A percentile compares a stretch with the other conserved stretches of the same genome.
Evolutionary conservation across 2,888 invertebrate genomes (phyloP).

Genomic region (Tupiocoris notatus): DNA sequence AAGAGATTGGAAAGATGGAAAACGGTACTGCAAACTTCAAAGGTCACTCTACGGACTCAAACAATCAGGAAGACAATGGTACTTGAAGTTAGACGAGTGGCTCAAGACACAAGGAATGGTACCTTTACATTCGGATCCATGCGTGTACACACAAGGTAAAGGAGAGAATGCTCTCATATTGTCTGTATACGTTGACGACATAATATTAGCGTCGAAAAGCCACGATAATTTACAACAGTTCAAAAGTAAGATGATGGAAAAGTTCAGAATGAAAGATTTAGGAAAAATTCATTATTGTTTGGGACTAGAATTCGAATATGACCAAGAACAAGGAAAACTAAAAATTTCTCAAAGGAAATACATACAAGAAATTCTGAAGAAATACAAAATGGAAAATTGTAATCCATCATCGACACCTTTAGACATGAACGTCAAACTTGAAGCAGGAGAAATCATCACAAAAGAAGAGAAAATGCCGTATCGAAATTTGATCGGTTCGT

Average conservation of each 20-base stretch:
- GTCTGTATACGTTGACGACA: neutral
- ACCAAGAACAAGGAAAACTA: neutral
- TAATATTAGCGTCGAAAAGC: neutral
- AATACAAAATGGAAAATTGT: constrained; percentile 40
- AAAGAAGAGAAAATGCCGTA: neutral
- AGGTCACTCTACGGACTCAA: neutral
- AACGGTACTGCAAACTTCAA: neutral
- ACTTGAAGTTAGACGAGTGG: neutral
- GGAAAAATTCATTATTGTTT: neutral
- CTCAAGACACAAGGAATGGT: neutral
- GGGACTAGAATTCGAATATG: neutral
- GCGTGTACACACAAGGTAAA: constrained; percentile 1
- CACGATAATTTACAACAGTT: neutral
- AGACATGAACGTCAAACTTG: constrained; percentile 15
- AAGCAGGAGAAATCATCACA: neutral
- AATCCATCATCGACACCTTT: constrained; percentile 27
- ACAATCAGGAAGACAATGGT: constrained; percentile 7
- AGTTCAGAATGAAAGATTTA: constrained; percentile 25
- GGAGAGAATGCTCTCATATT: neutral
- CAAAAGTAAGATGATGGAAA: neutral
- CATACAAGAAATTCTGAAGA: constrained; percentile 22
- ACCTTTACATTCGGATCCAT: constrained; percentile 27
- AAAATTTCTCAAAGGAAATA: constrained; percentile 2
- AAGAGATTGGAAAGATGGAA: neutral
- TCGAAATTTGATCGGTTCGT: constrained; percentile 10